These are phyloP conservation scores for Lepilemur ruficaudatus DNA, from an alignment of 2,797 vertebrate genomes.

Conservation along the genomic window DNA sequence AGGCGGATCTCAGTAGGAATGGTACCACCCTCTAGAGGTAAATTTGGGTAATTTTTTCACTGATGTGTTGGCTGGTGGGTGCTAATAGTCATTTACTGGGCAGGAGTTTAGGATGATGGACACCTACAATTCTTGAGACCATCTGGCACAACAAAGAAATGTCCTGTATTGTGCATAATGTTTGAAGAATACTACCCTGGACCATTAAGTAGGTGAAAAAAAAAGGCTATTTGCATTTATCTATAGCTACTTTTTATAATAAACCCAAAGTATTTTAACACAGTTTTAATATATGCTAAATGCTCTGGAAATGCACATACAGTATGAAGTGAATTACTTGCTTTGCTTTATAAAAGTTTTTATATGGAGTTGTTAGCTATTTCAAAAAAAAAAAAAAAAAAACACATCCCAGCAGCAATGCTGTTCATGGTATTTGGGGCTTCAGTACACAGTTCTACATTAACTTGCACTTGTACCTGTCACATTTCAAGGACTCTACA, in stretches of 20 bases:
- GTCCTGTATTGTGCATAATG: background rate
- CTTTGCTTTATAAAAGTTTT: background rate
- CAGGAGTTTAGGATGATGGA: background rate
- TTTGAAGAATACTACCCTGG: background rate
- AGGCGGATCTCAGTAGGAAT: background rate
- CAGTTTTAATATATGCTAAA: background rate
- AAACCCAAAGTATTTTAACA: background rate
- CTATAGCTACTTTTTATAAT: background rate
- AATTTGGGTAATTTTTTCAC: background rate
- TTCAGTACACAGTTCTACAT: background rate
- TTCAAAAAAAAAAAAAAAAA: background rate
- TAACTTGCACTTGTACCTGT: background rate
- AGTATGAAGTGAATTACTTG: background rate
- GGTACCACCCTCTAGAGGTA: background rate
- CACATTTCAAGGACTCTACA: background rate
- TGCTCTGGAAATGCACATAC: background rate
- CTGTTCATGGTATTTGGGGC: background rate
- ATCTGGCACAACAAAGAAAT: background rate
- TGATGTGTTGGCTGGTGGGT: background rate
- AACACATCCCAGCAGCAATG: background rate
- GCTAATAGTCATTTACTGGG: background rate
- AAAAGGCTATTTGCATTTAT: background rate
- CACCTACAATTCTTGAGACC: background rate
- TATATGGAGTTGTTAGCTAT: background rate
- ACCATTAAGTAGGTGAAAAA: background rate